These are phyloP conservation scores for Gobionotothen gibberifrons DNA, from an alignment of 2,797 vertebrate species.

Conservation along the genomic window DNA sequence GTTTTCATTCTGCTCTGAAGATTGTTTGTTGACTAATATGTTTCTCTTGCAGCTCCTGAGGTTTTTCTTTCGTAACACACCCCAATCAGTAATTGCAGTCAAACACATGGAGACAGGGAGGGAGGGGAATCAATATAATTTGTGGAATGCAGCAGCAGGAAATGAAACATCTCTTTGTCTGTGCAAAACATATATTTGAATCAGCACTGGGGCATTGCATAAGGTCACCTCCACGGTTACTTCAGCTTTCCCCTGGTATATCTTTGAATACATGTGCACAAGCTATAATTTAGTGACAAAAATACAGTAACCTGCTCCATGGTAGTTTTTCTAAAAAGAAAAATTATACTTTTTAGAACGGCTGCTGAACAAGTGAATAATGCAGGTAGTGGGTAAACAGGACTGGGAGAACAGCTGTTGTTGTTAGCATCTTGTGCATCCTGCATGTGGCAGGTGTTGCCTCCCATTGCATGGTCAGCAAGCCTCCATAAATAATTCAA, in stretches of 20 bases:
- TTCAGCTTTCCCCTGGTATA: neutral
- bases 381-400: slow-evolving; percentile 29
- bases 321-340: neutral
- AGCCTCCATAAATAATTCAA: slow-evolving; percentile 56
- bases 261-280: slow-evolving; percentile 22
- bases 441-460: slow-evolving; percentile 54
- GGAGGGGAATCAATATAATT: slow-evolving; percentile 47
- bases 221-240: slow-evolving; percentile 13
- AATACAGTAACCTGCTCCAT: neutral
- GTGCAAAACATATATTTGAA: slow-evolving; percentile 23
- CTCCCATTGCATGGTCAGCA: slow-evolving; percentile 29
- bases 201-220: slow-evolving; percentile 5
- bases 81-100: slow-evolving; percentile 20
- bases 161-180: slow-evolving; percentile 2
- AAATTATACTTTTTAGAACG: neutral
- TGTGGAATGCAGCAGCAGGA: slow-evolving; percentile 55
- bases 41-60: slow-evolving; percentile 21
- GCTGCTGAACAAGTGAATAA: slow-evolving; percentile 32
- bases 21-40: slow-evolving; percentile 30
- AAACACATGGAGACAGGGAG: slow-evolving; percentile 19
- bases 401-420: slow-evolving; percentile 50
- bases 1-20: slow-evolving; percentile 11
- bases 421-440: slow-evolving; percentile 32
- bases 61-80: slow-evolving; percentile 19
- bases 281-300: slow-evolving; percentile 1